phyloP scores from a whole-genome alignment of 2,113 vertebrate species.

The Mesitornis unicolor region DNA sequence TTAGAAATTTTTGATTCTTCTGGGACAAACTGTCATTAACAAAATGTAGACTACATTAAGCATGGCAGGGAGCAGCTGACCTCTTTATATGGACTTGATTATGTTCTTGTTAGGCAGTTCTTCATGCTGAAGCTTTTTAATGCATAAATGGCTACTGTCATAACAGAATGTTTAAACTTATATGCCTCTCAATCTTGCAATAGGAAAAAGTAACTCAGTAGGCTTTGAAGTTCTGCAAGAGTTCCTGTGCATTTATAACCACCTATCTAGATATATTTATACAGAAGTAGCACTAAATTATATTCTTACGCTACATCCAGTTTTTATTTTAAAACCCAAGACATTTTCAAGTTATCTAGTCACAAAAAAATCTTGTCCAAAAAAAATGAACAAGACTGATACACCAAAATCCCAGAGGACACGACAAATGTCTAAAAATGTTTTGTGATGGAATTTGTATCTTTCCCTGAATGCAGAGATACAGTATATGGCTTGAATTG shows the following conservation, averaged over 20 bases:
- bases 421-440: not conserved
- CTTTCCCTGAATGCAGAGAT: not conserved
- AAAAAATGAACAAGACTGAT: not conserved
- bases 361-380: not conserved
- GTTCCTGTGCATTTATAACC: not conserved
- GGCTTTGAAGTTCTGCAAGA: not conserved
- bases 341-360: not conserved
- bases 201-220: not conserved
- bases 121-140: slow-evolving; percentile 3
- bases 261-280: not conserved
- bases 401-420: not conserved
- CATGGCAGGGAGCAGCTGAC: not conserved
- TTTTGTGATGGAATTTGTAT: not conserved
- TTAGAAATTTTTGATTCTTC: not conserved
- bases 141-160: not conserved
- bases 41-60: not conserved
- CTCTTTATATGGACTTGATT: not conserved
- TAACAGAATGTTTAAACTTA: not conserved
- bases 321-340: not conserved
- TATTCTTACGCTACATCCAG: not conserved
- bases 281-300: not conserved
- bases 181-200: not conserved
- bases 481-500: not conserved
- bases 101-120: not conserved
- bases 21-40: not conserved